Evolutionary conservation across 2,888 invertebrate species (phyloP).

Genomic region (Alviniconcha strummeri): DNA sequence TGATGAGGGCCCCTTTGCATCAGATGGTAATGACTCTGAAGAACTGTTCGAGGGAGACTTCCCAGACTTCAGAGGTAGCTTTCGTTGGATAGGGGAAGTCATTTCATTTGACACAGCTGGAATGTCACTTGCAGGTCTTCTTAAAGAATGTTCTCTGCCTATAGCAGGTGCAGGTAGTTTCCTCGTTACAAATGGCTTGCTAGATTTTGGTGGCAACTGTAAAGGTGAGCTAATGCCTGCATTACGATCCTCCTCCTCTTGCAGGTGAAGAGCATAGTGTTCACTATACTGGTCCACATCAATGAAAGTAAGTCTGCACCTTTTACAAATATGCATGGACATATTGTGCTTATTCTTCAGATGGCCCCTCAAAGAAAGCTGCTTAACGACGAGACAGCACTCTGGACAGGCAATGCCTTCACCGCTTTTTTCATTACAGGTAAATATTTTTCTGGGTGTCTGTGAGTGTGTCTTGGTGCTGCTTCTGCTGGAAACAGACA

Average conservation of each 20-base stretch:
- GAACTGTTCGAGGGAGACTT: too few relatives aligned
- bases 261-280: constrained; percentile 21
- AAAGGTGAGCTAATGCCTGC: neutral
- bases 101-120: too few relatives aligned
- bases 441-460: neutral
- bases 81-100: too few relatives aligned
- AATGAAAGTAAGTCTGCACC: constrained; percentile 5
- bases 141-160: too few relatives aligned
- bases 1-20: too few relatives aligned
- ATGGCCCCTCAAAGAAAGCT: constrained; percentile 1
- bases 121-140: too few relatives aligned
- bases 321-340: neutral
- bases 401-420: neutral
- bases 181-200: too few relatives aligned
- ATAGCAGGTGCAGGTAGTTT: too few relatives aligned
- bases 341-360: constrained; percentile 6
- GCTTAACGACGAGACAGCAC: neutral
- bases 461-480: too few relatives aligned
- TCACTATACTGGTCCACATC: constrained; percentile 15
- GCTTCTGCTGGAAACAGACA: neutral
- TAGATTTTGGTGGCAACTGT: too few relatives aligned
- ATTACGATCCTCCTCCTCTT: constrained; percentile 4
- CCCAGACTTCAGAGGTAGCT: too few relatives aligned
- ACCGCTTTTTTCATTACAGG: neutral
- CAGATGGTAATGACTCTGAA: too few relatives aligned